These are phyloP conservation scores for Neopelma chrysocephalum DNA, from an alignment of 2,797 vertebrate genomes.

Conservation along the genomic window DNA sequence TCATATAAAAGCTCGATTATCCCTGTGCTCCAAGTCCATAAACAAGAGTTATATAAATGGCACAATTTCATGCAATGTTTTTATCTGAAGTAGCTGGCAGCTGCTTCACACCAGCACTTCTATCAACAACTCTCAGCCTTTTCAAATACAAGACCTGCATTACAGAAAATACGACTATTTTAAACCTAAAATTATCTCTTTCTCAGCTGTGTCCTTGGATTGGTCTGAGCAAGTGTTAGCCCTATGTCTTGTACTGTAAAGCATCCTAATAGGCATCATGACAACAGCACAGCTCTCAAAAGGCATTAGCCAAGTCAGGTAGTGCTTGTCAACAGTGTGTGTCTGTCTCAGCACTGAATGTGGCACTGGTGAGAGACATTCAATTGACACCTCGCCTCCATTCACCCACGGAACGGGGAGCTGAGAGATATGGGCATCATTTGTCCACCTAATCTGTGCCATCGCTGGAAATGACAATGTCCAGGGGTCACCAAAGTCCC, in stretches of 20 bases:
- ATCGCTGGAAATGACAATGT: not conserved
- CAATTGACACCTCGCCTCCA: not conserved
- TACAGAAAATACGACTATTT: not conserved
- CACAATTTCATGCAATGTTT: not conserved
- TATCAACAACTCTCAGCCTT: conserved; percentile 17
- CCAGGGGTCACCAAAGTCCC: not conserved
- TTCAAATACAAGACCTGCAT: not conserved
- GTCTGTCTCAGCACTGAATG: not conserved
- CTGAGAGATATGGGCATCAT: not conserved
- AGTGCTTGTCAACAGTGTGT: not conserved
- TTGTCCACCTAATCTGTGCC: rapidly evolving
- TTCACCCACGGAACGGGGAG: not conserved
- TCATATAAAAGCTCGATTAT: not conserved
- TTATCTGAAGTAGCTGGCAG: conserved; percentile 45
- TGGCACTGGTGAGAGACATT: not conserved
- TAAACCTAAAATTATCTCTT: conserved; percentile 8
- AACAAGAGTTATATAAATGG: conserved; percentile 31
- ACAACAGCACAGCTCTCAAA: not conserved
- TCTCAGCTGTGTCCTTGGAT: not conserved
- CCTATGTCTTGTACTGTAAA: not conserved
- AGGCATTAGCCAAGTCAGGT: not conserved
- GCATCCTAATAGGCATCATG: not conserved
- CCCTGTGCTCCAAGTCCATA: not conserved
- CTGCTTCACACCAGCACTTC: conserved; percentile 23
- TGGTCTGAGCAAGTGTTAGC: not conserved